Conservation (phyloP, 2,888 invertebrate genomes). For the Molanna angustata region DNA sequence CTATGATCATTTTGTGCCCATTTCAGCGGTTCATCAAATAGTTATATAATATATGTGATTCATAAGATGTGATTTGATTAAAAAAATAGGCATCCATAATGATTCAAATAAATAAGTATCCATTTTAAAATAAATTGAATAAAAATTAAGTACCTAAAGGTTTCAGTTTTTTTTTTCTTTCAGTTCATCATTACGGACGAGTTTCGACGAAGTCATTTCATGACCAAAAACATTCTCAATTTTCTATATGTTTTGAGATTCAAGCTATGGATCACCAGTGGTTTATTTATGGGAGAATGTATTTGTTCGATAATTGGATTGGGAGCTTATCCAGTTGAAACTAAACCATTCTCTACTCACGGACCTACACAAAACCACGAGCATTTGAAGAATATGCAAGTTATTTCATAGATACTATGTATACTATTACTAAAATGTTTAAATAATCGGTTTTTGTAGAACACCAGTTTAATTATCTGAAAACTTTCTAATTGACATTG, state of each 20-base stretch:
- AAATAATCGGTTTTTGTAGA: too few species aligned
- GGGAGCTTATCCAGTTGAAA: conserved; percentile 72
- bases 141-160: not conserved
- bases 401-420: too few species aligned
- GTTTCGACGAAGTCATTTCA: conserved; percentile 8
- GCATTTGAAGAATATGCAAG: conserved; percentile 47
- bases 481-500: too few species aligned
- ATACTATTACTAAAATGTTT: too few species aligned
- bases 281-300: conserved; percentile 2
- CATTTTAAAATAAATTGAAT: not conserved
- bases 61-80: too few species aligned
- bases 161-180: not conserved
- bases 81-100: too few species aligned
- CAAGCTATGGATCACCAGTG: conserved; percentile 15
- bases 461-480: too few species aligned
- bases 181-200: conserved; percentile 14
- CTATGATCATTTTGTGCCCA: too few species aligned
- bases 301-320: conserved; percentile 49
- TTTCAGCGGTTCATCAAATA: too few species aligned
- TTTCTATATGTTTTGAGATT: conserved; percentile 8
- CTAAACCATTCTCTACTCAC: conserved; percentile 63
- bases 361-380: conserved; percentile 67
- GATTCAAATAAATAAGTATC: too few species aligned
- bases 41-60: too few species aligned
- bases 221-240: conserved; percentile 7